These are phyloP conservation scores for Helicoverpa zea DNA, from an alignment of 1,140 invertebrate species.

Conservation along the genomic window DNA sequence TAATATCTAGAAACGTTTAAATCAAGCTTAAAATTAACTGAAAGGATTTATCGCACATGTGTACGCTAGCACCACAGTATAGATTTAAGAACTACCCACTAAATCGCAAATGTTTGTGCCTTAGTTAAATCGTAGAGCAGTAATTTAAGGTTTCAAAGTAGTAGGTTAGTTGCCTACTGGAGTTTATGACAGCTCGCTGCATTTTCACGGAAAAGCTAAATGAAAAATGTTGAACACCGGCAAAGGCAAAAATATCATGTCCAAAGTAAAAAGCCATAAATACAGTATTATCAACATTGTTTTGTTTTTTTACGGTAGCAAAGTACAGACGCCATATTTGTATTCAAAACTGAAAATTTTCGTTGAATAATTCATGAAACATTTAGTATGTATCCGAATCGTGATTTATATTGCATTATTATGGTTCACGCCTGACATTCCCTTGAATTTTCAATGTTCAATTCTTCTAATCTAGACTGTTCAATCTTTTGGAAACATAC, in stretches of 20 bases:
- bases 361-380: constrained; percentile 39
- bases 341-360: constrained; percentile 36
- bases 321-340: not conserved
- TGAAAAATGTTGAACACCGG: not conserved
- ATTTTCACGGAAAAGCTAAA: not conserved
- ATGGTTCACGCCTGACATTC: constrained; percentile 43
- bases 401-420: constrained; percentile 45
- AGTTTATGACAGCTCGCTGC: not conserved
- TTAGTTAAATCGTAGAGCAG: not conserved
- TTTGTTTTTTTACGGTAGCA: not conserved
- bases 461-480: constrained; percentile 58
- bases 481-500: constrained; percentile 54
- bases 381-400: constrained; percentile 33
- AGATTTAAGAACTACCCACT: not conserved
- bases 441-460: constrained; percentile 54
- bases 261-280: not conserved
- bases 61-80: not conserved
- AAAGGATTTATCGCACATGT: not conserved
- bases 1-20: not conserved
- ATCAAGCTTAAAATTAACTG: not conserved
- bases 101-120: not conserved
- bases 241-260: not conserved
- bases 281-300: not conserved
- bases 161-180: not conserved
- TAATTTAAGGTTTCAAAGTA: constrained; percentile 5